Evolutionary conservation across 2,113 vertebrate genomes (phyloP), one percentile per base, ranked within the genome.

Genomic region (Leucopsar rothschildi): DNA sequence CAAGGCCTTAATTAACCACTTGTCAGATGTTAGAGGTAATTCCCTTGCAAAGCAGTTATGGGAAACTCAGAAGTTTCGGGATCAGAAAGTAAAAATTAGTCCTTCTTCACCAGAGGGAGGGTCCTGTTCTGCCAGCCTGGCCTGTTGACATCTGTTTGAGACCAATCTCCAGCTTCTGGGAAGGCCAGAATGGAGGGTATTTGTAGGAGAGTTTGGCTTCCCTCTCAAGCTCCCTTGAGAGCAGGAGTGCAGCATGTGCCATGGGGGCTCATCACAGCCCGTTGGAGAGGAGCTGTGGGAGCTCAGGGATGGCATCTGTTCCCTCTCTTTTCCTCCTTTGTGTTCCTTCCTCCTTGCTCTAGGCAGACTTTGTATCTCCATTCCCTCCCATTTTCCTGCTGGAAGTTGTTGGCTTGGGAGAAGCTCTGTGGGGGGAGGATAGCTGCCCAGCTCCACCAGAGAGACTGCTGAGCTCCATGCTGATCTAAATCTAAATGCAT

Each of bases 301-400:
- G 64, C 52, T 49, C 52, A 39, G 33, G 75, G 55, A 90, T 82
- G 85, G 63, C 95, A 93, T 76, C 96, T 92, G 85, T 57, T 96
- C 59, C 53, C n/a, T 91, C 55, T 23, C 31, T 66, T 92, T 86
- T 81, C 42, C 47, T 83, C 63, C 50, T 93, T 91, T 90, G 82
- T 95, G 82, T 19, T 88, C 47, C 35, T 70, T 88, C 64, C 42
- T 78, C 40, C 47, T 90, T 11, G 1, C 47, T 77, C 39, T 12
- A 9, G 44, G 53, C 63, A 86, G 87, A 82, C 6, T 71, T 78
- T 69, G 9, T n/a, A 85, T 65, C 40, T 92, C 63, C 4, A 3
- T 81, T 86, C 60, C 37, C 44, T 92, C 84, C 52, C 40, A 33
- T 70, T 90, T 83, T 88, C 72, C 47, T 73, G n/a, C 59, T 94